phyloP scores from a whole-genome alignment of 64 coral and sea anemone genomes.

The Exaiptasia diaphana region DNA sequence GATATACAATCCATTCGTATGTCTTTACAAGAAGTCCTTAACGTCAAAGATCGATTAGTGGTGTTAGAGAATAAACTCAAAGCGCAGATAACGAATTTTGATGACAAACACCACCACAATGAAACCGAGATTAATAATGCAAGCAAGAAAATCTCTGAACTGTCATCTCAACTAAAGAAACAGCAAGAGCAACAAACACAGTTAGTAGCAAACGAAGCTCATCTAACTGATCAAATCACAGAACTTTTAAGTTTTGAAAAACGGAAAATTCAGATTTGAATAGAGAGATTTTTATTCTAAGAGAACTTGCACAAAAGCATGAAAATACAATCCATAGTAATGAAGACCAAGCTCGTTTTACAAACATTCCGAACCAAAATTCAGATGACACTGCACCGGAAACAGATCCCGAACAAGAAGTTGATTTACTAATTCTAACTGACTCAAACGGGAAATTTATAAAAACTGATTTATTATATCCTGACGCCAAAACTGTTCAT shows the following conservation, averaged over 20 bases:
- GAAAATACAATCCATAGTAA: neutral
- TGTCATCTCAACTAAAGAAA: conserved; percentile 4
- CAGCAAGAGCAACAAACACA: conserved; percentile 4
- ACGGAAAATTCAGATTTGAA: conserved; percentile 11
- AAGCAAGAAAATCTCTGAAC: conserved; percentile 23
- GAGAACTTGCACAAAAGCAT: conserved; percentile 24
- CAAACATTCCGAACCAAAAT: neutral
- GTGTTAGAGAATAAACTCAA: conserved; percentile 37
- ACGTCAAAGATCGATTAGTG: conserved; percentile 14
- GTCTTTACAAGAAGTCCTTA: neutral
- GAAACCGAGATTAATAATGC: conserved; percentile 6
- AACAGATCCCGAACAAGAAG: neutral
- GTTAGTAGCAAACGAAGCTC: neutral
- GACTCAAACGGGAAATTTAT: neutral
- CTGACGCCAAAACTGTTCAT: neutral
- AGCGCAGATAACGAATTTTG: neutral
- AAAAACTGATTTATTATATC: neutral
- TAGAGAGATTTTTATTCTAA: conserved; percentile 11
- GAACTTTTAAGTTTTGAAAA: too few species aligned
- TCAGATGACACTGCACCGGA: neutral
- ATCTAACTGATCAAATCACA: neutral
- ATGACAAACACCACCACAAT: neutral
- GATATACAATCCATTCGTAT: neutral
- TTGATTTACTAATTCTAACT: neutral
- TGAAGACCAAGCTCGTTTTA: neutral